These are phyloP conservation scores for Clavelina lepadiformis DNA, from an alignment of 23 tunicate species.

Conservation along the genomic window DNA sequence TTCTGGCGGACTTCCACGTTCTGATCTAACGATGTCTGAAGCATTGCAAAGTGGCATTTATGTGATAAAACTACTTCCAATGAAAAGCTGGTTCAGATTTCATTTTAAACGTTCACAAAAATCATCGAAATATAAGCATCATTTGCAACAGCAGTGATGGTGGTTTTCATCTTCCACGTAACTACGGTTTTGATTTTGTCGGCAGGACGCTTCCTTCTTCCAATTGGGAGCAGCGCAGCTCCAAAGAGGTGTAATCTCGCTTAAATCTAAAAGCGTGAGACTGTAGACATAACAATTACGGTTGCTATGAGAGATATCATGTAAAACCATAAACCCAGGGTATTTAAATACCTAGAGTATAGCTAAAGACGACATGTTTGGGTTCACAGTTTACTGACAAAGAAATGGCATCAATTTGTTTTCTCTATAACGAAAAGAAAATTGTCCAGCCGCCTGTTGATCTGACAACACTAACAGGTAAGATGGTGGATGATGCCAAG, in stretches of 20 bases:
- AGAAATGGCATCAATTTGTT: constrained; percentile 7
- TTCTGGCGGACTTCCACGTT: constrained; percentile 22
- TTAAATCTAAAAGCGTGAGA: too few relatives aligned
- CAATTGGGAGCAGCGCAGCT: neutral
- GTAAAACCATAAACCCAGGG: too few relatives aligned
- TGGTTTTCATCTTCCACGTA: constrained; percentile 27
- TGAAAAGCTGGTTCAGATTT: too few relatives aligned
- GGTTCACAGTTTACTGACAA: neutral
- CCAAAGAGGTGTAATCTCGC: too few relatives aligned
- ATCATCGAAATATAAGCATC: too few relatives aligned
- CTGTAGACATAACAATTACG: too few relatives aligned
- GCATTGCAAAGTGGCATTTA: constrained; percentile 35
- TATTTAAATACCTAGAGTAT: too few relatives aligned
- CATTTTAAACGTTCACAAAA: too few relatives aligned
- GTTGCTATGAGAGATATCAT: too few relatives aligned
- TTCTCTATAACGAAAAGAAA: constrained; percentile 5
- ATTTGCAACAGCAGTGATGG: constrained; percentile 3
- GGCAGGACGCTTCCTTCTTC: constrained; percentile 27
- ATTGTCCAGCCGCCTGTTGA: constrained; percentile 24
- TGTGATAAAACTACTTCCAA: constrained; percentile 9
- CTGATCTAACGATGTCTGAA: constrained; percentile 29
- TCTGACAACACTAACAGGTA: constrained; percentile 5
- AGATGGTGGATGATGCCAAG: constrained; percentile 13
- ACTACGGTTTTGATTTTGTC: constrained; percentile 37
- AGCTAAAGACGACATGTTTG: too few relatives aligned